A percentile compares a stretch with the other conserved stretches of the same genome.
phyloP scores from a whole-genome alignment of 2,113 vertebrate species.

The Lepus timidus region DNA sequence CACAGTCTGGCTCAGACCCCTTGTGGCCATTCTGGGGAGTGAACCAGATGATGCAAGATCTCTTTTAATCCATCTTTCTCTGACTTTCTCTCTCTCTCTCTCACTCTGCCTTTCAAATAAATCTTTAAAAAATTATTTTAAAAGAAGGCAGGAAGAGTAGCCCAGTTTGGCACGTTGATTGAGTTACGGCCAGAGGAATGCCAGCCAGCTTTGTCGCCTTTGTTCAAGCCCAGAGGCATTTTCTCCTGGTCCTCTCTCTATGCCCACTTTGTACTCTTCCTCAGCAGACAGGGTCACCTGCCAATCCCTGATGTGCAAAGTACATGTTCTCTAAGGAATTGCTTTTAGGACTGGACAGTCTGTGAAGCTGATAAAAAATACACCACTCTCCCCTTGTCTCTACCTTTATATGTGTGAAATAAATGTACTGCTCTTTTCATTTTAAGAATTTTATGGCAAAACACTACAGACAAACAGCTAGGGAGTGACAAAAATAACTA shows the following conservation, averaged over 20 bases:
- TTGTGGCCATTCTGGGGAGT: too few species aligned
- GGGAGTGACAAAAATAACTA: constrained; percentile 20
- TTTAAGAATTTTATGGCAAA: constrained; percentile 20
- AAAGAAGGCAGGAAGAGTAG: not conserved
- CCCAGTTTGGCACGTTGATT: not conserved
- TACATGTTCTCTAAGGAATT: constrained; percentile 4
- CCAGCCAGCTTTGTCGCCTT: not conserved
- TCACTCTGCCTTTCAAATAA: too few species aligned
- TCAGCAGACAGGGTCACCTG: not conserved
- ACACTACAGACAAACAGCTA: constrained; percentile 15
- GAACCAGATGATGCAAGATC: too few species aligned
- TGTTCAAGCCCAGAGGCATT: not conserved
- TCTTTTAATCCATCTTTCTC: too few species aligned
- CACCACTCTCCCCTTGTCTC: not conserved
- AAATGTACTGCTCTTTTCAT: constrained; percentile 12
- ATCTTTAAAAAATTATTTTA: too few species aligned
- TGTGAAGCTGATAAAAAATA: not conserved
- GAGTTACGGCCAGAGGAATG: not conserved
- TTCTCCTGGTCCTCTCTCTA: not conserved
- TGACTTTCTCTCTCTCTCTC: too few species aligned
- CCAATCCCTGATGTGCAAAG: not conserved
- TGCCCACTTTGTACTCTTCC: not conserved
- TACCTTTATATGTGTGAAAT: constrained; percentile 1
- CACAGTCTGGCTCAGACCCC: too few species aligned
- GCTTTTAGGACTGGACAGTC: not conserved